These are phyloP conservation scores for Phaedon cochleariae DNA, from an alignment of 2,888 invertebrate genomes.

Conservation along the genomic window DNA sequence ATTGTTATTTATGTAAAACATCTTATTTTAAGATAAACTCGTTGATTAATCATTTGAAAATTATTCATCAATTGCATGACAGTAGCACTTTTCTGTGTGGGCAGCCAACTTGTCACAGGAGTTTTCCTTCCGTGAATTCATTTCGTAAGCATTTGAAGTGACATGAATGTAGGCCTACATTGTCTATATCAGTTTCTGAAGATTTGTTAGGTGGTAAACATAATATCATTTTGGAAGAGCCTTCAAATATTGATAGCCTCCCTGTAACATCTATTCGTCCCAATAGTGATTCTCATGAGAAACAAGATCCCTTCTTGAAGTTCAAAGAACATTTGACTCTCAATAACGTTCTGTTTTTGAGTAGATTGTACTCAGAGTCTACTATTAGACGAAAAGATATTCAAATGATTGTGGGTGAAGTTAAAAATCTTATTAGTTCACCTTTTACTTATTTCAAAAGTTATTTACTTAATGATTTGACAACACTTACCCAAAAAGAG, in stretches of 20 bases:
- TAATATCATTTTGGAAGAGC: background rate
- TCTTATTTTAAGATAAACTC: background rate
- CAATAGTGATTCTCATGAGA: background rate
- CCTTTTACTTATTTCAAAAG: background rate
- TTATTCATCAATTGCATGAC: background rate
- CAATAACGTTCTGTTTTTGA: background rate
- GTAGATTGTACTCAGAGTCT: constrained; percentile 6
- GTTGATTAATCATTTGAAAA: background rate
- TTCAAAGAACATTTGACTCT: background rate
- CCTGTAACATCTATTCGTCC: background rate
- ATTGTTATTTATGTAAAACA: too few relatives aligned
- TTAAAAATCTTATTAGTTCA: background rate
- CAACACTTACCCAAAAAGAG: too few relatives aligned
- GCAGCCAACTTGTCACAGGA: background rate
- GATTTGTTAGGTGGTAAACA: background rate
- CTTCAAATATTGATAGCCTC: background rate
- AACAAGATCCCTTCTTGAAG: background rate
- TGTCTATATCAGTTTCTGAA: background rate
- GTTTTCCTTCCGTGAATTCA: constrained; percentile 3
- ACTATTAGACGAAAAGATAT: constrained; percentile 22
- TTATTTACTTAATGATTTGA: too few relatives aligned
- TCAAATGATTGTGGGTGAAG: constrained; percentile 3
- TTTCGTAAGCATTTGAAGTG: constrained; percentile 3
- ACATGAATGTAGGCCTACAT: background rate
- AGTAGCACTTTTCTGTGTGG: background rate